Percentiles rank a stretch among this genome's conserved stretches.
Conservation (phyloP, 2,797 vertebrate genomes). For the Sebastes jordani region DNA sequence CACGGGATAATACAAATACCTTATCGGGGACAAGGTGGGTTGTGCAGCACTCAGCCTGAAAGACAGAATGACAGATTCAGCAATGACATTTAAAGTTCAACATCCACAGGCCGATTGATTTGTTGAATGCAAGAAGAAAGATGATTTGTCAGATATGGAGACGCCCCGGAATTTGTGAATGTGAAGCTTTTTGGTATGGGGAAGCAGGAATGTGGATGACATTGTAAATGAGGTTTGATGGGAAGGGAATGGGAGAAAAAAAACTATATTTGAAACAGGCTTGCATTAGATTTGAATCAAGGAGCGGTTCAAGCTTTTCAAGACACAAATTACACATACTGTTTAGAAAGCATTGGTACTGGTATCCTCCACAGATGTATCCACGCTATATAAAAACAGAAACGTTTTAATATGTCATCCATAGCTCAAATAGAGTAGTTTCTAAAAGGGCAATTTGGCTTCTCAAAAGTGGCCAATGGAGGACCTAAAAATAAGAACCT, state of each 20-base stretch:
- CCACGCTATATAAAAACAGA: neutral
- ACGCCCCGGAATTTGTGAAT: constrained; percentile 22
- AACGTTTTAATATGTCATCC: neutral
- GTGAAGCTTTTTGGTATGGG: neutral
- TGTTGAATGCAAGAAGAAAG: constrained; percentile 27
- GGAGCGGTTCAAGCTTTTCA: neutral
- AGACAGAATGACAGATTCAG: constrained; percentile 52
- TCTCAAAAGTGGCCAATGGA: neutral
- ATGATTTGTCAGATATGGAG: constrained; percentile 33
- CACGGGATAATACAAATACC: constrained; percentile 14
- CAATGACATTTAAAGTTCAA: constrained; percentile 70
- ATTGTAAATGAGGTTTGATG: neutral
- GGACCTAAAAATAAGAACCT: neutral
- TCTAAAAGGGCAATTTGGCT: neutral
- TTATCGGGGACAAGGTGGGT: constrained; percentile 30
- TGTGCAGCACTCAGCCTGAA: constrained; percentile 19
- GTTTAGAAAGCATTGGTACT: neutral
- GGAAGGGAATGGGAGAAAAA: neutral
- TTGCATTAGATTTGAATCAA: neutral
- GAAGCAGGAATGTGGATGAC: neutral
- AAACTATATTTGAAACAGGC: neutral
- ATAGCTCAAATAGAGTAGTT: neutral
- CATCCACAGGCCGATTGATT: constrained; percentile 25
- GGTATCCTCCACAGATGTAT: neutral
- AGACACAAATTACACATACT: neutral